Percentiles rank a stretch among this genome's conserved stretches.
phyloP scores from a whole-genome alignment of 2,797 vertebrate species.

The Octomys mimax region DNA sequence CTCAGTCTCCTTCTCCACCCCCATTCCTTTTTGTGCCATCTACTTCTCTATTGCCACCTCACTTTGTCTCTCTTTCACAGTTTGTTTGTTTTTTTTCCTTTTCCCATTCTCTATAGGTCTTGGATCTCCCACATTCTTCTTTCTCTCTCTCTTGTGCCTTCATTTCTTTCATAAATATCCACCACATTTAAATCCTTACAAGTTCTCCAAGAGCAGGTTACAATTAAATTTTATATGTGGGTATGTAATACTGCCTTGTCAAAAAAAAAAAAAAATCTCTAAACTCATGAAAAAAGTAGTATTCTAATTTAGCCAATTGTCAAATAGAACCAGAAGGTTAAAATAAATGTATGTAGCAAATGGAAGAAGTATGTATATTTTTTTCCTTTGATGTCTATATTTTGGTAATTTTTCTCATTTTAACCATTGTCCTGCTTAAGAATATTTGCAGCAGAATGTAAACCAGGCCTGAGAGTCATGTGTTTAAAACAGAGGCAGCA shows the following conservation, averaged over 20 bases:
- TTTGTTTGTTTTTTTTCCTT: background rate
- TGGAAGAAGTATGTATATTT: background rate
- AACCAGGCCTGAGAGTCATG: background rate
- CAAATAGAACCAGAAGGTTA: slow-evolving; percentile 28
- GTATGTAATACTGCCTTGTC: background rate
- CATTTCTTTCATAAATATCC: background rate
- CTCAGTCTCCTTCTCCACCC: background rate
- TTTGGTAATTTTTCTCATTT: slow-evolving; percentile 46
- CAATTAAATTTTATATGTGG: slow-evolving; percentile 18
- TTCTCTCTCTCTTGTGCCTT: slow-evolving; percentile 1
- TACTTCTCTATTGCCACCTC: background rate
- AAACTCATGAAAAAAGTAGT: slow-evolving; percentile 60
- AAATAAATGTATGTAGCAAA: background rate
- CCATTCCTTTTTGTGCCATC: background rate
- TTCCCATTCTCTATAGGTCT: background rate
- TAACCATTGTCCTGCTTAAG: background rate
- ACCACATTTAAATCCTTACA: slow-evolving; percentile 53
- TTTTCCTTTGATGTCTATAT: background rate
- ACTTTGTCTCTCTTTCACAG: slow-evolving; percentile 58
- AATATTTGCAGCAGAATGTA: background rate
- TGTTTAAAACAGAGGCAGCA: background rate
- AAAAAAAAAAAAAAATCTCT: slow-evolving; percentile 5
- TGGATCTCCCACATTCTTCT: background rate
- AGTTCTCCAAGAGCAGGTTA: background rate
- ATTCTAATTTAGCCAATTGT: slow-evolving; percentile 41